Evolutionary conservation across 2,888 invertebrate species (phyloP), one percentile per base, ranked within the genome.

Genomic region (Acrocyrtus sp.): DNA sequence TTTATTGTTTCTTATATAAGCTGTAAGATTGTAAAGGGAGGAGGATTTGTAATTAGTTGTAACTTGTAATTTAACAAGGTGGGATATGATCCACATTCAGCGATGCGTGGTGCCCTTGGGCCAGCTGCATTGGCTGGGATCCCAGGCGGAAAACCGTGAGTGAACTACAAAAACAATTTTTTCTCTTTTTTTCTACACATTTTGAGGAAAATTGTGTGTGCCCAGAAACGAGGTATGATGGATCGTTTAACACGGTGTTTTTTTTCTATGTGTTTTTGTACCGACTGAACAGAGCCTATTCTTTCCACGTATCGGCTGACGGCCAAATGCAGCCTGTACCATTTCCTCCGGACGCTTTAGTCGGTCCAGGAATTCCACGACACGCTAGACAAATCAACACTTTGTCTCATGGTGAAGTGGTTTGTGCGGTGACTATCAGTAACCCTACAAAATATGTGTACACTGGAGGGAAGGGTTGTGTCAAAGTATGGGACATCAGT

Each of bases 401-500:
- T 15, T 88, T 98, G 76, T 92, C 91, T 78, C 97, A 98, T 85
- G 97, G 97, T 29, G 97, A 98, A 85, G 97, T 97, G 67, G 97
- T 97, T 26, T 97, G 97, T 86, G 97, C 97, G 43, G 98, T 98
- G 57, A 96, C 97, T 72, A 96, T 98, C 82, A 94, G 95, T 76
- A 94, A 94, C 85, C 94, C 95, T 72, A 94, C 94, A 61, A 93
- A 93, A 84, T 93, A 94, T 85, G 94, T 95, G 60, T 97, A 96
- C 87, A 97, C 97, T 2, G 97, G 96, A 53, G 96, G 96, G 81
- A 96, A 96, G 86, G 96, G 97, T 76, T 95, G 96, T 86, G 97
- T 98, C 81, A 98, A 98, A 86, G 95, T 97, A 73, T 96, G 96
- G 96, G 96, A 96, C 86, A 95, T 96, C 85, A 92, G 92, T 85